phyloP scores from a whole-genome alignment of 2,888 invertebrate genomes.

The Alviniconcha strummeri region DNA sequence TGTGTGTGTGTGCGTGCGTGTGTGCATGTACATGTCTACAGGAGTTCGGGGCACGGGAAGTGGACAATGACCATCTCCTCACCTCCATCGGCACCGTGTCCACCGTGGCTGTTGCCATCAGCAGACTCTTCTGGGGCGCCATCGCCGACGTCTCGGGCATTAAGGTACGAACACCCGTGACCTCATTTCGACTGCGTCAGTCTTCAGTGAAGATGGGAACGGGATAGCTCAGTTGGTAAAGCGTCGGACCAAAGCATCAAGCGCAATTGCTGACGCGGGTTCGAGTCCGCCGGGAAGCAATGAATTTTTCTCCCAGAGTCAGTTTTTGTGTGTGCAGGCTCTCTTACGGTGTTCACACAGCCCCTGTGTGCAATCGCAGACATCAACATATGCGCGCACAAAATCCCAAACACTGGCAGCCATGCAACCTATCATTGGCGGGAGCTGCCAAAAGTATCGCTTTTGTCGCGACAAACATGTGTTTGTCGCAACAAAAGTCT shows the following conservation, averaged over 20 bases:
- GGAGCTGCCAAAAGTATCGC: no score
- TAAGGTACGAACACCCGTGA: constrained; percentile 27
- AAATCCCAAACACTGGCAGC: no score
- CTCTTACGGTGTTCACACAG: no score
- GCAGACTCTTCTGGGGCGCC: constrained; percentile 35
- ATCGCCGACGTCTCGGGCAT: constrained; percentile 36
- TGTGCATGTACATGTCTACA: constrained; percentile 15
- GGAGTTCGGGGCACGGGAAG: constrained; percentile 38
- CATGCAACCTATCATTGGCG: no score
- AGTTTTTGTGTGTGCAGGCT: no score
- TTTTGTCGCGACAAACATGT: no score
- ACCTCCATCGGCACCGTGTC: constrained; percentile 40
- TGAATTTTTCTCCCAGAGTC: no score
- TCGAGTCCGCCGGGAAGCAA: no score
- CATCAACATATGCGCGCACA: no score
- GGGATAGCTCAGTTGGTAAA: no score
- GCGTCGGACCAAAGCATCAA: not conserved
- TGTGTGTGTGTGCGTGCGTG: not conserved
- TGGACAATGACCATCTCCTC: constrained; percentile 41
- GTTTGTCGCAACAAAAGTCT: no score
- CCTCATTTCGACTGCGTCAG: not conserved
- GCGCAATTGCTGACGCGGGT: not conserved
- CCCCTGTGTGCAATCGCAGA: no score
- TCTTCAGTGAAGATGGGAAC: not conserved
- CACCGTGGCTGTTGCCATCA: constrained; percentile 39